Evolutionary conservation across 1,140 invertebrate species (phyloP), one percentile per base, ranked within the genome.

Genomic region (Ylistrum balloti): DNA sequence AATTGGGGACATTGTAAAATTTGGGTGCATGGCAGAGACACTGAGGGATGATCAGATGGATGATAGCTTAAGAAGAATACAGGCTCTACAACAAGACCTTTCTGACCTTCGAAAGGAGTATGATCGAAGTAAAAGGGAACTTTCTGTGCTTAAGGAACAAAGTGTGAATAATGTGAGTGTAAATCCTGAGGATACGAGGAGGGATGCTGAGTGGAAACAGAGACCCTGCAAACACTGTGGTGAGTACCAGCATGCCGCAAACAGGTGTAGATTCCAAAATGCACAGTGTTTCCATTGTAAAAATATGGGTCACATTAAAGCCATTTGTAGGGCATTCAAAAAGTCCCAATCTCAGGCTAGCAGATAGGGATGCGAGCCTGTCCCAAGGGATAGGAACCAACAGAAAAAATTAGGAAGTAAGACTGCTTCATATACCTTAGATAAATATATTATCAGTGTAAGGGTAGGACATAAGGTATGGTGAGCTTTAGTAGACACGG

Each of bases 301-400:
- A 9, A 74, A 74, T 28, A 5, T 28, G 0, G 56, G 56, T n/a
- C 56, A 74, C n/a, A 74, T 74, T 74, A 74, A 74, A n/a, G 56
- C 56, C 3, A 74, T 74, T 2, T 74, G 56, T 74, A 74, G 56
- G 56, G 22, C 56, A 9, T 22, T 28, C 22, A 74, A 28, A 28
- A n/a, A n/a, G 17, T 38, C 35, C 5, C 9, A 9, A 9, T 13
- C 10, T 45, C 7, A 45, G 9, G 9, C 1, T 28, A 5, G 3
- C 9, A 74, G 28, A 74, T 74, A 74, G 56, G 56, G 56, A n/a
- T 74, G 56, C 56, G 56, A 1, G 56, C 15, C 45, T 74, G 56
- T 74, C 56, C 56, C 56, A 74, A 74, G 56, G 56, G 56, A 74
- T 74, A 74, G 56, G 56, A 22, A 74, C 5, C 22, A n/a, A 74